These are phyloP conservation scores for Drosophila tani DNA, from an alignment of 1,140 invertebrate species.

Conservation along the genomic window DNA sequence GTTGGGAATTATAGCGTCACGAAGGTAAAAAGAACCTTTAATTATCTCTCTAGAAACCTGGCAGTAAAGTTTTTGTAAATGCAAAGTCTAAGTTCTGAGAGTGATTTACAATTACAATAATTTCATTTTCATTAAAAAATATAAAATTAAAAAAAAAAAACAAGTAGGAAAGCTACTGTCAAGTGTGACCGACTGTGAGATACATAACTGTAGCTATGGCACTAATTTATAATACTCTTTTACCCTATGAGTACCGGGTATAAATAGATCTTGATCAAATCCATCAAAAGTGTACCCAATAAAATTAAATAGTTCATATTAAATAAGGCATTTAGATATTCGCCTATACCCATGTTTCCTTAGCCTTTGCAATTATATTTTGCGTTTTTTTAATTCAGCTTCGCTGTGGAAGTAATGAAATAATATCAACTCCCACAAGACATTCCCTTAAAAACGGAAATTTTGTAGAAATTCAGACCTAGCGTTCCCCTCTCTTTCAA, in stretches of 20 bases:
- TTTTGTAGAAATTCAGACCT: slow-evolving; percentile 18
- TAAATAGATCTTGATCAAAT: no score
- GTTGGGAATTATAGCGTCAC: not conserved
- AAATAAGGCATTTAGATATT: not conserved
- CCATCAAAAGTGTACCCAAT: no score
- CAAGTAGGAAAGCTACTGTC: no score
- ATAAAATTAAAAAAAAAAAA: not conserved
- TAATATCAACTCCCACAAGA: slow-evolving; percentile 18
- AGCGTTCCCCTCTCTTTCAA: slow-evolving; percentile 4
- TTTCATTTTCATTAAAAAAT: not conserved
- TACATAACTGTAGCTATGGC: no score
- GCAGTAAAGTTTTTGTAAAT: no score
- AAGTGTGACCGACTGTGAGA: no score
- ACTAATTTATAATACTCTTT: no score
- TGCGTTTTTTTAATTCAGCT: slow-evolving; percentile 48
- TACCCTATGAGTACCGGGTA: no score
- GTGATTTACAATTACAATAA: not conserved
- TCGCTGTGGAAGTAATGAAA: slow-evolving; percentile 33
- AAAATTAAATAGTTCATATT: not conserved
- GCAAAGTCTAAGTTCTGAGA: no score
- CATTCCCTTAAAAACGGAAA: slow-evolving; percentile 9
- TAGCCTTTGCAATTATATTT: not conserved
- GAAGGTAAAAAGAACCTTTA: no score
- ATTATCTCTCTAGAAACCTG: no score
- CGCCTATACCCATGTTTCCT: no score